A percentile compares a stretch with the other conserved stretches of the same genome.
phyloP scores from a whole-genome alignment of 92 coral and sea anemone genomes.

The Hydrozoanthus gracilis region DNA sequence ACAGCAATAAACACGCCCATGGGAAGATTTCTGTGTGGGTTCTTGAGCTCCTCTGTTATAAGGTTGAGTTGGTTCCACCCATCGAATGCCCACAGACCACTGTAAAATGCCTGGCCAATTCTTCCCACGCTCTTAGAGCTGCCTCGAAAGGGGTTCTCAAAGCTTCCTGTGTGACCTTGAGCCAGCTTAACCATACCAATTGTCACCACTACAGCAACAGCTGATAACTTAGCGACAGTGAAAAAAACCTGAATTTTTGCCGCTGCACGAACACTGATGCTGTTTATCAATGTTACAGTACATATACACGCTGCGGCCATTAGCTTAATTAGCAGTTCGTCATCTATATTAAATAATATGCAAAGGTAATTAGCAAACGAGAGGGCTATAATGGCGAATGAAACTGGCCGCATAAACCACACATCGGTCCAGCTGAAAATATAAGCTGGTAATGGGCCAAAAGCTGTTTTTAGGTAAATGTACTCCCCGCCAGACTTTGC shows the following conservation, averaged over 20 bases:
- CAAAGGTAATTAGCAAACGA: slow-evolving; percentile 69
- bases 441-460: slow-evolving; percentile 73
- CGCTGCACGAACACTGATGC: slow-evolving; percentile 55
- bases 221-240: slow-evolving; percentile 50
- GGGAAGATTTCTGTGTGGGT: slow-evolving; percentile 64
- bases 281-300: slow-evolving; percentile 56
- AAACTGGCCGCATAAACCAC: slow-evolving; percentile 72
- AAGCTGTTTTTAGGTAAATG: slow-evolving; percentile 71
- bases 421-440: slow-evolving; percentile 78
- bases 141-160: slow-evolving; percentile 19
- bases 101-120: slow-evolving; percentile 60
- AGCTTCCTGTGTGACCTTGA: slow-evolving; percentile 48
- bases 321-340: slow-evolving; percentile 42
- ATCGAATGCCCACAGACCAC: slow-evolving; percentile 68
- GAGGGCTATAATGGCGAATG: slow-evolving; percentile 70
- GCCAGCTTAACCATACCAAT: slow-evolving; percentile 46
- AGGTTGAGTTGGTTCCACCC: slow-evolving; percentile 65
- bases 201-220: slow-evolving; percentile 46
- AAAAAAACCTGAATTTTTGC: slow-evolving; percentile 64
- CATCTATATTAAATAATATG: slow-evolving; percentile 52
- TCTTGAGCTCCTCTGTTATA: slow-evolving; percentile 58
- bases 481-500: slow-evolving; percentile 80
- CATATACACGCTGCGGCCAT: slow-evolving; percentile 56
- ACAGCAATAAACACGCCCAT: slow-evolving; percentile 55
- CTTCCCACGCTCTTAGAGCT: slow-evolving; percentile 48